Percentiles rank a stretch among this genome's conserved stretches.
phyloP scores from a whole-genome alignment of 2,888 invertebrate species.

The Monochamus alternatus region DNA sequence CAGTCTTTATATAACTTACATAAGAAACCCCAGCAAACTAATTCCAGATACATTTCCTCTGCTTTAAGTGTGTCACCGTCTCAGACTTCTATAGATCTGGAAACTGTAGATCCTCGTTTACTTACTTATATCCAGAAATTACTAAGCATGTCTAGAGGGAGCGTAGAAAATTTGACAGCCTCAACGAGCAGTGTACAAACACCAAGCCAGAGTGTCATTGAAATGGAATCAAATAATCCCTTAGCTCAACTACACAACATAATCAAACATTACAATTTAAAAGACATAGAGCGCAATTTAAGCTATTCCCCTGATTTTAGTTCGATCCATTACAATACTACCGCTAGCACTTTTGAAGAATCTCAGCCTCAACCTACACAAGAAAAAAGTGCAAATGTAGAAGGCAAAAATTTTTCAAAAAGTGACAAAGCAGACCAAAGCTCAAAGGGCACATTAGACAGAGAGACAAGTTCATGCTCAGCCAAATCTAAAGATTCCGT shows the following conservation, averaged over 20 bases:
- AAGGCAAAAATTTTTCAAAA: background rate
- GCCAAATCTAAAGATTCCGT: constrained; percentile 53
- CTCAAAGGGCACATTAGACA: constrained; percentile 1
- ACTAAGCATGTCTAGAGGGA: constrained; percentile 72
- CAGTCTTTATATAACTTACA: constrained; percentile 53
- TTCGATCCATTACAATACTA: constrained; percentile 42
- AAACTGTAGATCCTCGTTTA: constrained; percentile 65
- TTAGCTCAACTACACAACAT: constrained; percentile 49
- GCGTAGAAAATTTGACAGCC: constrained; percentile 71
- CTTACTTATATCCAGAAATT: constrained; percentile 72
- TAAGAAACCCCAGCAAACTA: constrained; percentile 60
- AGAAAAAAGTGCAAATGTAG: background rate
- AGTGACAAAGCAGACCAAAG: constrained; percentile 33
- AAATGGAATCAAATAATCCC: constrained; percentile 67
- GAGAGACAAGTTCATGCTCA: constrained; percentile 31
- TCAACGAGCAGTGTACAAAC: constrained; percentile 71
- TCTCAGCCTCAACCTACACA: background rate
- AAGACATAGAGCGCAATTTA: constrained; percentile 55
- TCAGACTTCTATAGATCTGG: background rate
- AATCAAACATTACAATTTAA: constrained; percentile 58
- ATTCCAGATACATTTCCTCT: constrained; percentile 42
- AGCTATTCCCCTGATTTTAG: constrained; percentile 52
- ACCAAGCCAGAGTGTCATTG: constrained; percentile 71
- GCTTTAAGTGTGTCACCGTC: constrained; percentile 29
- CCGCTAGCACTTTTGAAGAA: constrained; percentile 21